phyloP scores from a whole-genome alignment of 2,888 invertebrate genomes.

The Argyresthia goedartella region DNA sequence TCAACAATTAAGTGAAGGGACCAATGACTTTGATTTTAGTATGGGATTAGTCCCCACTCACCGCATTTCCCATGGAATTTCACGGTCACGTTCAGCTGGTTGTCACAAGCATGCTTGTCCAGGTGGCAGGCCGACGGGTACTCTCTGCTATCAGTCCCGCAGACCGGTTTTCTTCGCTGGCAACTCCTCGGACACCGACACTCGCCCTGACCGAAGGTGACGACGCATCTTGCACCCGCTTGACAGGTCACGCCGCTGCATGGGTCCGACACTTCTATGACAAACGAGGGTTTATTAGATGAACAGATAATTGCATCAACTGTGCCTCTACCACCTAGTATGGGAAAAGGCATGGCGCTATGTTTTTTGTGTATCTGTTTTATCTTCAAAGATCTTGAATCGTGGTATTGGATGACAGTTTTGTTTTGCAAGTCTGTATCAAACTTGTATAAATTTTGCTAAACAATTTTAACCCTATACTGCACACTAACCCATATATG shows the following conservation, averaged over 20 bases:
- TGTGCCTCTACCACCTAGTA: no score
- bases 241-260: conserved; percentile 78
- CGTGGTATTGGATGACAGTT: no score
- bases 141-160: conserved; percentile 88
- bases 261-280: conserved; percentile 77
- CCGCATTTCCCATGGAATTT: conserved; percentile 90
- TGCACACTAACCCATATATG: no score
- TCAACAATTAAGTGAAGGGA: no score
- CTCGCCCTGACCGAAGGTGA: conserved; percentile 76
- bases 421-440: no score
- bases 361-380: no score
- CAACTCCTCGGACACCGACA: conserved; percentile 71
- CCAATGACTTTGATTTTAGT: no score
- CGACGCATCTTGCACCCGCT: conserved; percentile 77
- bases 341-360: no score
- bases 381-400: no score
- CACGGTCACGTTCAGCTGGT: conserved; percentile 80
- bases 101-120: conserved; percentile 83
- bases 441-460: no score
- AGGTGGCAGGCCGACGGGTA: conserved; percentile 91
- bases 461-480: no score
- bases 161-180: conserved; percentile 84
- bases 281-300: not conserved
- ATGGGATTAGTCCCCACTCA: no score
- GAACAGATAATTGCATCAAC: not conserved